Conservation (phyloP, 53 echinoderm and acorn worm genomes). For the Paracentrotus lividus region DNA sequence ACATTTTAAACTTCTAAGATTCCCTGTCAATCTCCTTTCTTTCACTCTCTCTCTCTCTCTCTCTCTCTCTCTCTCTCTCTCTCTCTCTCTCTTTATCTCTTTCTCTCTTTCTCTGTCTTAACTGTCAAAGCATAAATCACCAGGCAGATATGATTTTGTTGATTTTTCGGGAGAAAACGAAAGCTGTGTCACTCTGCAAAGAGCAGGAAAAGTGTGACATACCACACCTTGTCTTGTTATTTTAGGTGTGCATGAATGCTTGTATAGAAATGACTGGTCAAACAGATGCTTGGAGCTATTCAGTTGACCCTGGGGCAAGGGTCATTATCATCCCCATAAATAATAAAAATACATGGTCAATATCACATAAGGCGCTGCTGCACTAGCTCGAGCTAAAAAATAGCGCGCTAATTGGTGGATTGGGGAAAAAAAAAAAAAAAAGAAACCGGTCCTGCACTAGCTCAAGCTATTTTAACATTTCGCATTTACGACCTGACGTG, state of each 20-base stretch:
- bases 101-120: too few species aligned
- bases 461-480: too few species aligned
- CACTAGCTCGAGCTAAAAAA: too few species aligned
- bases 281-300: conserved; percentile 33
- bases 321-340: conserved; percentile 8
- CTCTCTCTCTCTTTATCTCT: too few species aligned
- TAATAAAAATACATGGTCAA: background rate
- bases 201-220: background rate
- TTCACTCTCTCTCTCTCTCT: too few species aligned
- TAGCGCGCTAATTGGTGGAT: too few species aligned
- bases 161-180: background rate
- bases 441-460: too few species aligned
- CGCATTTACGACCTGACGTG: too few species aligned
- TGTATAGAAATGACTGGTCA: conserved; percentile 22
- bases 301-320: background rate
- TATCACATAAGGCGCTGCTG: background rate
- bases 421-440: too few species aligned
- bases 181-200: background rate
- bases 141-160: conserved; percentile 8
- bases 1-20: background rate
- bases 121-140: conserved; percentile 20
- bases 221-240: conserved; percentile 35
- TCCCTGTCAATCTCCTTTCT: conserved; percentile 53
- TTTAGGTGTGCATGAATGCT: background rate
- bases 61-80: too few species aligned